Percentiles rank a stretch among this genome's conserved stretches.
Evolutionary conservation across 2,888 invertebrate species (phyloP).

Genomic region (Venusia cambrica): DNA sequence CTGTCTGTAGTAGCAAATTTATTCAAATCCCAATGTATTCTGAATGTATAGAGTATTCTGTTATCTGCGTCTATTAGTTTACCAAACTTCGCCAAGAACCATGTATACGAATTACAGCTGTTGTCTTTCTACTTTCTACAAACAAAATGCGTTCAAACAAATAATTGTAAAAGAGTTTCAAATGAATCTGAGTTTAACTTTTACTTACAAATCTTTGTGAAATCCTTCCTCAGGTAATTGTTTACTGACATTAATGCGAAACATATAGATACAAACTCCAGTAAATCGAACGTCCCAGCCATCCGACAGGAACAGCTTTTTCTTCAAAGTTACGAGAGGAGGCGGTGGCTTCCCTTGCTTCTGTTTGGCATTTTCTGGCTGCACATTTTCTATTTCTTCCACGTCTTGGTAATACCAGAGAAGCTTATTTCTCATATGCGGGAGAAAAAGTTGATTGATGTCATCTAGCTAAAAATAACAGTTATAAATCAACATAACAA

Average conservation of each 20-base stretch:
- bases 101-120: no score
- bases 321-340: conserved; percentile 80
- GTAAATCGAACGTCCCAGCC: conserved; percentile 91
- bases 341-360: conserved; percentile 70
- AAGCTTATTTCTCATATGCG: conserved; percentile 91
- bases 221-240: conserved; percentile 96
- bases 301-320: conserved; percentile 91
- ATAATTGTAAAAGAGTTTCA: not conserved
- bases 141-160: not conserved
- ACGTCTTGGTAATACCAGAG: conserved; percentile 95
- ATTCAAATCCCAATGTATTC: no score
- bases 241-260: conserved; percentile 90
- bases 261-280: conserved; percentile 92
- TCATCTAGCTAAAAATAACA: conserved; percentile 87
- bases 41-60: no score
- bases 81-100: no score
- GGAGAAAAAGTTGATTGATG: conserved; percentile 92
- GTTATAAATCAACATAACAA: no score
- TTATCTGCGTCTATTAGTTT: no score
- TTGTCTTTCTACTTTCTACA: no score
- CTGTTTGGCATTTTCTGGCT: conserved; percentile 68
- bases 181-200: not conserved
- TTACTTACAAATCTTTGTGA: conserved; percentile 88
- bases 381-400: conserved; percentile 84
- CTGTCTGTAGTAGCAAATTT: no score